A percentile compares a stretch with the other conserved stretches of the same genome.
Evolutionary conservation across 37 sponge, comb jelly and placozoan genomes (phyloP).

Genomic region (Eunapius fragilis): DNA sequence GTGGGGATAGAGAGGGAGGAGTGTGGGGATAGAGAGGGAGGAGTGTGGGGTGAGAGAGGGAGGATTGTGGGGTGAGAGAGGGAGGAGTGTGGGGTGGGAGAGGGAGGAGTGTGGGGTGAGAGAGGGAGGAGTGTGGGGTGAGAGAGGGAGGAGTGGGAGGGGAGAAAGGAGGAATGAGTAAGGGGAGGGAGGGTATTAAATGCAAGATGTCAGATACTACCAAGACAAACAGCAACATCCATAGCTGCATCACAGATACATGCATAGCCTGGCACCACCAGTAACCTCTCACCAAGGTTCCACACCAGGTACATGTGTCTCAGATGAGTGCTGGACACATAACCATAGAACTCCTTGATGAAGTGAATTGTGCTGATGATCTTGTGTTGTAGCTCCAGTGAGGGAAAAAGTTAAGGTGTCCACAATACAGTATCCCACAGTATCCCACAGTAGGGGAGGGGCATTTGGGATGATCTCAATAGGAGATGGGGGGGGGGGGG

Average conservation of each 20-base stretch:
- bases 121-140: neutral
- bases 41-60: neutral
- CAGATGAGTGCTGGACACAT: constrained; percentile 55
- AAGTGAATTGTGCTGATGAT: constrained; percentile 72
- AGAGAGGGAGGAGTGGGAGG: neutral
- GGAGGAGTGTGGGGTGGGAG: too few relatives aligned
- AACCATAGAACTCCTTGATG: constrained; percentile 74
- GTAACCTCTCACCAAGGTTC: constrained; percentile 58
- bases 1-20: neutral
- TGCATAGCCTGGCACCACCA: neutral
- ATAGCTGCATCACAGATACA: too few relatives aligned
- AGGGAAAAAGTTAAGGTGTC: constrained; percentile 56
- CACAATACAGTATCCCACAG: neutral
- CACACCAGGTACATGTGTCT: constrained; percentile 75
- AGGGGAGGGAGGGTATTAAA: neutral
- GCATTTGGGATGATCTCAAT: too few relatives aligned
- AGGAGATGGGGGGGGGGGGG: too few relatives aligned
- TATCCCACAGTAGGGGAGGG: too few relatives aligned
- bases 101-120: neutral
- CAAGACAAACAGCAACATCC: neutral
- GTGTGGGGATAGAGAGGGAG: neutral
- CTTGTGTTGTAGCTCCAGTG: constrained; percentile 72
- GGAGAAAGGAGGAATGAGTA: neutral
- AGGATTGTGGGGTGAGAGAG: too few relatives aligned
- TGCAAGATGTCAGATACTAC: neutral